Percentiles rank a stretch among this genome's conserved stretches.
These are phyloP conservation scores for Leptopilina drosophilae DNA, from an alignment of 2,888 invertebrate species.

Conservation along the genomic window DNA sequence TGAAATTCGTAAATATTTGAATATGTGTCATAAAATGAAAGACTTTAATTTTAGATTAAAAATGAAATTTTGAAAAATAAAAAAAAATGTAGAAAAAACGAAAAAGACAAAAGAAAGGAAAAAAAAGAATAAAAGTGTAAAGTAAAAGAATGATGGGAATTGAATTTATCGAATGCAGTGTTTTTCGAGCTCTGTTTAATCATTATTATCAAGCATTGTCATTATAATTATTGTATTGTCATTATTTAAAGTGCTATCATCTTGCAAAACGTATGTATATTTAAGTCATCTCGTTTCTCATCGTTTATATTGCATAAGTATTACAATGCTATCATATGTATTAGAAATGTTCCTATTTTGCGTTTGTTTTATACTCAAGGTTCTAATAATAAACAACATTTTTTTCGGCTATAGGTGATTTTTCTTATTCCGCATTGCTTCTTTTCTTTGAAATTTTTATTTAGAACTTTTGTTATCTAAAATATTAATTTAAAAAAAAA, in stretches of 20 bases:
- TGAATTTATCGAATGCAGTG: neutral
- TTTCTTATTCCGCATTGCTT: neutral
- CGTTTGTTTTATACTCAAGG: conserved; percentile 65
- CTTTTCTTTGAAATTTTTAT: neutral
- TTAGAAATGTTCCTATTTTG: conserved; percentile 71
- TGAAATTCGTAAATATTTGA: neutral
- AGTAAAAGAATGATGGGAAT: conserved; percentile 23
- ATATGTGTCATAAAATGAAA: neutral
- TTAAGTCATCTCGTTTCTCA: conserved; percentile 56
- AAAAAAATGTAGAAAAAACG: neutral
- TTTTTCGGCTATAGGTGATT: conserved; percentile 60
- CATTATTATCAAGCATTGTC: conserved; percentile 54
- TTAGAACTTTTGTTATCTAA: neutral
- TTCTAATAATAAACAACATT: conserved; percentile 66
- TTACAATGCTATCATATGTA: conserved; percentile 66
- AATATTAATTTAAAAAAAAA: too few relatives aligned
- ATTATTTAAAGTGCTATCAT: conserved; percentile 55
- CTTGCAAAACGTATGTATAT: conserved; percentile 50
- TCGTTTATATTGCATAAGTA: conserved; percentile 58
- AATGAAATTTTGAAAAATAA: conserved; percentile 6
- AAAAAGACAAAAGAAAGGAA: conserved; percentile 27
- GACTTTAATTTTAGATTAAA: neutral
- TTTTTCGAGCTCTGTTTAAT: conserved; percentile 47
- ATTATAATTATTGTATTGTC: conserved; percentile 51
- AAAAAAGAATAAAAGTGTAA: neutral